Evolutionary conservation across 2,888 invertebrate species (phyloP).

Genomic region (Sarcophaga carnaria): DNA sequence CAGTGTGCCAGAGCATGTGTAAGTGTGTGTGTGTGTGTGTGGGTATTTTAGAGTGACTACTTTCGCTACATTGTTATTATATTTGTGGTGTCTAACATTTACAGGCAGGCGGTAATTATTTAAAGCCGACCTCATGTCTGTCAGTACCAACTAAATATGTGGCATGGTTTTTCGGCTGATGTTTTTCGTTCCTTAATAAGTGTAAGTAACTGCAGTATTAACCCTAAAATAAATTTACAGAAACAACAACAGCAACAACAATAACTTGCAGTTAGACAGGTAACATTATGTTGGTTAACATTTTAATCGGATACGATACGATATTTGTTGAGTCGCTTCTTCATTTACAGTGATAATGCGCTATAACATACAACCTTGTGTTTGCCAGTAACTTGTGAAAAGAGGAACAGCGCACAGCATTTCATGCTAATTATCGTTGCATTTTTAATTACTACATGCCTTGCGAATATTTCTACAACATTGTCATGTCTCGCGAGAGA

Average conservation of each 20-base stretch:
- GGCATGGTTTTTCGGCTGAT: conserved; percentile 52
- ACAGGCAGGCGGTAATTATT: conserved; percentile 72
- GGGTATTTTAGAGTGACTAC: background rate
- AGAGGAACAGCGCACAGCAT: conserved; percentile 13
- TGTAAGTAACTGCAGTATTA: conserved; percentile 39
- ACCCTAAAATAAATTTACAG: conserved; percentile 41
- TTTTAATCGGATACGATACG: conserved; percentile 51
- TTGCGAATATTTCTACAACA: conserved; percentile 5
- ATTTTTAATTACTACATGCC: conserved; percentile 30
- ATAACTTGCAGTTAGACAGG: conserved; percentile 52
- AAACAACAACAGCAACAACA: background rate
- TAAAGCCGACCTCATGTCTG: conserved; percentile 71
- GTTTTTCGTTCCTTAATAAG: conserved; percentile 49
- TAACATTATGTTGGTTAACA: conserved; percentile 66
- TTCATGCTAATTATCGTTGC: conserved; percentile 22
- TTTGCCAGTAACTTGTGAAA: background rate
- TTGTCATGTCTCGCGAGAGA: background rate
- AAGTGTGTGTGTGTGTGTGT: conserved; percentile 17
- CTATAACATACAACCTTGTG: conserved; percentile 2
- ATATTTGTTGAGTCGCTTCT: background rate
- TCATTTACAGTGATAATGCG: conserved; percentile 17
- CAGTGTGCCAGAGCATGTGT: conserved; percentile 30
- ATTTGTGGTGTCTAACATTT: conserved; percentile 68
- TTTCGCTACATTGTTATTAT: conserved; percentile 55
- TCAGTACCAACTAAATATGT: conserved; percentile 59